Evolutionary conservation across 2,797 vertebrate genomes (phyloP), one percentile per base, ranked within the genome.

Genomic region (Cuculus canorus): DNA sequence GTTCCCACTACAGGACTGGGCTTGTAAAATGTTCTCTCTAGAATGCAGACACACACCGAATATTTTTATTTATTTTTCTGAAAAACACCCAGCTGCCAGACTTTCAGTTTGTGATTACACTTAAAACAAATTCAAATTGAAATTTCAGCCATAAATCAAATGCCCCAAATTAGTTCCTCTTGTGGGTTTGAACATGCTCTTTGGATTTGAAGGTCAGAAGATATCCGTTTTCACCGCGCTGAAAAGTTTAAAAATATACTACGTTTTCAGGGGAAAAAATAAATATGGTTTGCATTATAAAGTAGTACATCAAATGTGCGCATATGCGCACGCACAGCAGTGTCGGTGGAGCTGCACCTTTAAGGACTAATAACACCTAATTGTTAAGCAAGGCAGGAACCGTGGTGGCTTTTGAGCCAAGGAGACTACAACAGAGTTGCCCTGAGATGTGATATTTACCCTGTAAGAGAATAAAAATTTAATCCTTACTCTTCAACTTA

Each of bases 21-120:
- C 97, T 98, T 98, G 98, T 98, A 98, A 98, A 97, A 96, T 65
- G 87, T 94, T 91, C 96, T 96, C 96, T 88, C 53, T 65, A 91
- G 75, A 95, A 96, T 91, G 94, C 90, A 95, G 85, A 59, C 10
- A 0, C 84, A 52, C 63, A 59, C 53, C 17, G 86, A 90, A 79
- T 95, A 95, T 96, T 96, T 94, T 59, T 94, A 95, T 96, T 96
- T 96, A 95, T 95, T 95, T 97, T 93, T 92, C 92, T 76, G 82
- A 93, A 94, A 94, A 94, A 76, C 85, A 59, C 76, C n/a, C 94
- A 93, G 90, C 95, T 94, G 93, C 93, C 96, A 92, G 92, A 56
- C 69, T 93, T 92, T 64, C 87, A 91, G 86, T 91, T 90, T 82
- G 95, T 87, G 88, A 96, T 95, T 93, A 56, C 84, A 81, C 90